Conservation (phyloP, 2,797 vertebrate species). For the Xiphophorus birchmanni region DNA sequence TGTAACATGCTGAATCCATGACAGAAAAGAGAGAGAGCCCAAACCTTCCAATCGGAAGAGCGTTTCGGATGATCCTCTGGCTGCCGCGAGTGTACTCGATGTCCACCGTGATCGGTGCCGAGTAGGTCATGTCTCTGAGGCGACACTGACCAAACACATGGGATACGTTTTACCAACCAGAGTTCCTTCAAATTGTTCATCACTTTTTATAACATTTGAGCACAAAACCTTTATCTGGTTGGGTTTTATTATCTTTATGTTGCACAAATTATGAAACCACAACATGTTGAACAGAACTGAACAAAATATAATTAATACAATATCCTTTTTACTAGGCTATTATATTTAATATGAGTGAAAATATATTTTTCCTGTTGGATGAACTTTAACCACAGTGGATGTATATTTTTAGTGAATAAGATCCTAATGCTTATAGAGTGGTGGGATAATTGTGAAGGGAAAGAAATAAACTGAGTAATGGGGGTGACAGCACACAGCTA, state of each 20-base stretch:
- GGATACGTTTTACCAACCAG: not conserved
- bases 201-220: not conserved
- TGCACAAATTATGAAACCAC: not conserved
- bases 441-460: not conserved
- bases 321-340: too few relatives aligned
- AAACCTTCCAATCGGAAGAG: slow-evolving; percentile 93
- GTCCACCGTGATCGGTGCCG: slow-evolving; percentile 95
- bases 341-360: too few relatives aligned
- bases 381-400: not conserved
- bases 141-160: slow-evolving; percentile 84
- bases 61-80: slow-evolving; percentile 98
- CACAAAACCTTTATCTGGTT: not conserved
- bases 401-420: not conserved
- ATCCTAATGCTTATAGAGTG: not conserved
- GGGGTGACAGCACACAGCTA: too few relatives aligned
- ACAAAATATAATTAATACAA: not conserved
- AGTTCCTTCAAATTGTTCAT: not conserved
- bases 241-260: not conserved
- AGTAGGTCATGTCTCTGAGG: slow-evolving; percentile 97
- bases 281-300: not conserved
- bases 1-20: not conserved
- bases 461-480: too few relatives aligned
- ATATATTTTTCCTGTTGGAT: not conserved
- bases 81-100: slow-evolving; percentile 98
- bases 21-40: slow-evolving; percentile 4